Base-by-base conservation (phyloP, 2,797 vertebrate genomes). In the Danio albolineatus region DNA sequence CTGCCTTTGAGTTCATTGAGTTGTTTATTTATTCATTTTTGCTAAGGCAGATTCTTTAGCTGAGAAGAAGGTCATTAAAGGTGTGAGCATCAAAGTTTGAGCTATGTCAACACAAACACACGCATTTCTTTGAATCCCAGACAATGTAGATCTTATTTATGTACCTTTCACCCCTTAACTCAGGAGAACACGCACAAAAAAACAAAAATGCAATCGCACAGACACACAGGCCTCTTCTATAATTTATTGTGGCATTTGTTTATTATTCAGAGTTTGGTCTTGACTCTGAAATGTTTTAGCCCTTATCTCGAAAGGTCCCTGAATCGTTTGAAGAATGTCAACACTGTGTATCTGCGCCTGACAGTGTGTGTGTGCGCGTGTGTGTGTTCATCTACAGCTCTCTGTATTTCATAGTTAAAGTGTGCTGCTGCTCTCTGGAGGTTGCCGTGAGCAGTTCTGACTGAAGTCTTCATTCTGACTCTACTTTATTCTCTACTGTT, bases 221-320 rank as follows among this genome's bases (percentile, higher is more conserved):
- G 19, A 51, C 36, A 46, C 38, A 71, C 62, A 78, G 41, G 49
- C 17, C 10, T 81, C 19, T 21, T 81, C 60, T 78, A 79, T 80
- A 67, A 86, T 83, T 82, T 84, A 84, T 79, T 79, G 66, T 82
- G 71, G 13, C 80, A 82, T 82, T 87, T 81, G 66, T 82, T 82
- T 85, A 87, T 85, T 82, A 87, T 85, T 84, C 72, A 84, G 43
- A 79, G 48, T 71, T 80, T 67, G 46, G 49, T 51, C 70, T 65
- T 77, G 67, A 70, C 54, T 83, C 72, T 12, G 41, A 86, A 71
- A 66, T 80, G 64, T 74, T 86, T 79, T 49, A 77, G 73, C 77
- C 64, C 81, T 76, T 74, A 66, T 38, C 51, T 74, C 39, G 5
- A 79, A 82, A 83, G 78, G 70, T 74, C 78, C 39, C 53, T 28